Evolutionary conservation across 2,797 vertebrate genomes (phyloP).

Genomic region (Sarcophilus harrisii): DNA sequence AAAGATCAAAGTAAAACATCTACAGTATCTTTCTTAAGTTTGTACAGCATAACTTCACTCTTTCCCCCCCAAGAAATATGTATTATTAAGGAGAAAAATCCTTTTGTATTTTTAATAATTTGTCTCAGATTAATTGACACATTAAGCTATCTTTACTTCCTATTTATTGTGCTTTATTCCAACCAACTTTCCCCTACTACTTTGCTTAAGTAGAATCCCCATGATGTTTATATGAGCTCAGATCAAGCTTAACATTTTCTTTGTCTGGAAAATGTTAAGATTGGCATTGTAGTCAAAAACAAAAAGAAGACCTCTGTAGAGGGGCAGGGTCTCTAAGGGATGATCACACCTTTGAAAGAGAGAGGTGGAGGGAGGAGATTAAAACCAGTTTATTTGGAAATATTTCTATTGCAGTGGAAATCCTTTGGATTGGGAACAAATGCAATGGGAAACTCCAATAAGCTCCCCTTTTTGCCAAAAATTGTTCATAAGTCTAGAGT

Average conservation of each 20-base stretch:
- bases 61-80: neutral
- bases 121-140: too few relatives aligned
- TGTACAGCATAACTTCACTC: accelerated
- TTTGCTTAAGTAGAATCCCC: accelerated
- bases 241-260: too few relatives aligned
- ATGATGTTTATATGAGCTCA: neutral
- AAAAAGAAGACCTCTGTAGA: neutral
- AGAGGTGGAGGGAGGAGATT: neutral
- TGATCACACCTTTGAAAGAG: neutral
- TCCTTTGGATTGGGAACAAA: neutral
- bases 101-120: accelerated
- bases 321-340: neutral
- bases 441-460: neutral
- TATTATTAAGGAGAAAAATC: accelerated
- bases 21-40: accelerated
- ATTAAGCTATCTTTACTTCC: neutral
- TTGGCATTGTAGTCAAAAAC: neutral
- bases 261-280: neutral
- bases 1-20: accelerated
- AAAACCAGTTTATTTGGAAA: neutral
- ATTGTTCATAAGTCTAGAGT: neutral
- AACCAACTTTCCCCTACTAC: neutral
- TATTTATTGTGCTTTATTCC: neutral
- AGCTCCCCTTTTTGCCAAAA: neutral
- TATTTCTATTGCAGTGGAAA: neutral